phyloP scores from a whole-genome alignment of 2,113 vertebrate species.

The Heteronetta atricapilla region DNA sequence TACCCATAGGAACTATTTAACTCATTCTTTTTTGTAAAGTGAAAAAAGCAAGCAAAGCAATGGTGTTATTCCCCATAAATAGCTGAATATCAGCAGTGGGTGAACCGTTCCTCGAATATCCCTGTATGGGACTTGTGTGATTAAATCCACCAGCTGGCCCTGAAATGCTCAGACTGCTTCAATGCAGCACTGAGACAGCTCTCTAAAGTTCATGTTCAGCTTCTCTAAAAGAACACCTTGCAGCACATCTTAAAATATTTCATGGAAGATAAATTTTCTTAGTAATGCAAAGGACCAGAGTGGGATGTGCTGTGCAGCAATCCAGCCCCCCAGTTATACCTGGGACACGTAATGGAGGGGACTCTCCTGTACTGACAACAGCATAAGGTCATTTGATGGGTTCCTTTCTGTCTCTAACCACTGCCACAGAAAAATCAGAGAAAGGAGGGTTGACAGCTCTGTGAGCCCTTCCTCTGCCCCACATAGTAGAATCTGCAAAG shows the following conservation, averaged over 20 bases:
- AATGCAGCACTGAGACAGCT: neutral
- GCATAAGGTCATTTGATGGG: neutral
- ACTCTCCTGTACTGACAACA: neutral
- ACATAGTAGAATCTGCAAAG: slow-evolving; percentile 51
- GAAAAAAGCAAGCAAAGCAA: neutral
- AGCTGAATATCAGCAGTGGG: neutral
- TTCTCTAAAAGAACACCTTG: neutral
- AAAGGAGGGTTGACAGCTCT: neutral
- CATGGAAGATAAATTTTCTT: neutral
- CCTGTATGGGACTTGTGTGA: neutral
- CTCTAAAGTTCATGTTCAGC: neutral
- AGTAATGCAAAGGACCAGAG: neutral
- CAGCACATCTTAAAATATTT: neutral
- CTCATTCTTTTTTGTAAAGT: neutral
- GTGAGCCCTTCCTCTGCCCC: neutral
- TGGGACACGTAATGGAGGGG: neutral
- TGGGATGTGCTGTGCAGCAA: neutral
- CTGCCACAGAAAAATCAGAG: slow-evolving; percentile 4
- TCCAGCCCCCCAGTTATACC: neutral
- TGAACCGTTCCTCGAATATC: neutral
- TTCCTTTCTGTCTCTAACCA: neutral
- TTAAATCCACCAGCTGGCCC: neutral
- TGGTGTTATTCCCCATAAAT: neutral
- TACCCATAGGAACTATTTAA: neutral
- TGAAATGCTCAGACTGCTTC: neutral